Evolutionary conservation across 2,113 vertebrate genomes (phyloP).

Genomic region (Gallinago jamesoni): DNA sequence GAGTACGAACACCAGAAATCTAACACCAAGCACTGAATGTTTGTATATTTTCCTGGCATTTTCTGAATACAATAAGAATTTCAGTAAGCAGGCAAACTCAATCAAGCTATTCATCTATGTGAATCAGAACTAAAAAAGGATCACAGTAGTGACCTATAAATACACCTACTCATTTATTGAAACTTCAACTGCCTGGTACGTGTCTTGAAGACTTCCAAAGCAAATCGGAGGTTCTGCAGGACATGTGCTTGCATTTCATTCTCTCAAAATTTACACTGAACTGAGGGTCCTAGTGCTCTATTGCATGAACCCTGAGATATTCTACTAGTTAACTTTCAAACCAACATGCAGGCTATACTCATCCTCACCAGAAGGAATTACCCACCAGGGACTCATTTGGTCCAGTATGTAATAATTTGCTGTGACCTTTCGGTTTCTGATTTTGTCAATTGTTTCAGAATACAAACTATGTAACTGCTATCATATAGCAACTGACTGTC

Average conservation of each 20-base stretch:
- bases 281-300: not conserved
- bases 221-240: not conserved
- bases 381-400: not conserved
- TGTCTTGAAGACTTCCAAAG: not conserved
- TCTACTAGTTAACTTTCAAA: not conserved
- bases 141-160: not conserved
- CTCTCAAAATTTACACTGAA: not conserved
- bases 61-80: not conserved
- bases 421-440: not conserved
- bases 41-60: not conserved
- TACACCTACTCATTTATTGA: not conserved
- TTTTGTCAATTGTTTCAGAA: slow-evolving; percentile 34
- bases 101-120: not conserved
- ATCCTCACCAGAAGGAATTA: not conserved
- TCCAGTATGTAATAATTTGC: not conserved
- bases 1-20: not conserved
- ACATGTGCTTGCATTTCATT: not conserved
- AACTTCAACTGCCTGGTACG: not conserved
- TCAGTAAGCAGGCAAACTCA: not conserved
- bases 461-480: slow-evolving; percentile 25
- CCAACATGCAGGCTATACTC: not conserved
- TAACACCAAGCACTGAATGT: not conserved
- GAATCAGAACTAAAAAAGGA: not conserved
- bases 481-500: not conserved
- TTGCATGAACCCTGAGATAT: not conserved